phyloP scores from a whole-genome alignment of 2,888 invertebrate genomes.

The Elmis aenea region DNA sequence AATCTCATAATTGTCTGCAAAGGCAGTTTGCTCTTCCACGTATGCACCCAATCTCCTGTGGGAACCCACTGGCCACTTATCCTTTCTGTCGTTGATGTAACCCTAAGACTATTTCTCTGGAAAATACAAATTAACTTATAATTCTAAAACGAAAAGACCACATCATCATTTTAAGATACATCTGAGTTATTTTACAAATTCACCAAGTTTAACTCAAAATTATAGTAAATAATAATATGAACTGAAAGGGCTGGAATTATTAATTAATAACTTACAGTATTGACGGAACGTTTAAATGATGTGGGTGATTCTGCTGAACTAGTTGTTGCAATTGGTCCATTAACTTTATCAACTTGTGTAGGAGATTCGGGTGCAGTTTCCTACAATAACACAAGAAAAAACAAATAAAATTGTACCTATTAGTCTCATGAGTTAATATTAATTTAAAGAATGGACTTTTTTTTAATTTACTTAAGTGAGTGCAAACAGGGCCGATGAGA shows the following conservation, averaged over 20 bases:
- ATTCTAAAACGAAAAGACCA: not conserved
- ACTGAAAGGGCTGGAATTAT: too few relatives aligned
- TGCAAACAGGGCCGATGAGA: too few relatives aligned
- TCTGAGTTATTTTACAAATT: too few relatives aligned
- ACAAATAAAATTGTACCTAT: too few relatives aligned
- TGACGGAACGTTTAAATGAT: constrained; percentile 33
- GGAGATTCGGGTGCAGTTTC: constrained; percentile 2
- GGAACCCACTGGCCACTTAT: constrained; percentile 69
- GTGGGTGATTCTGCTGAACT: constrained; percentile 3
- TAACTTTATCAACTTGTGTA: constrained; percentile 4
- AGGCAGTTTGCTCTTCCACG: constrained; percentile 96
- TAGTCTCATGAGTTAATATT: too few relatives aligned
- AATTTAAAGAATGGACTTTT: too few relatives aligned
- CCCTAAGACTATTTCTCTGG: constrained; percentile 61
- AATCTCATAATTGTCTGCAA: constrained; percentile 98
- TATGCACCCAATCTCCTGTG: constrained; percentile 91
- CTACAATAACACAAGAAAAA: constrained; percentile 2
- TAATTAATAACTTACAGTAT: constrained; percentile 33
- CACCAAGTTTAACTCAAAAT: too few relatives aligned
- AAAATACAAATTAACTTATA: constrained; percentile 17
- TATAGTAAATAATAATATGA: too few relatives aligned
- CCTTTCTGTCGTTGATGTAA: constrained; percentile 44
- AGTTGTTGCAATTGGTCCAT: too few relatives aligned
- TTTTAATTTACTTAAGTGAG: too few relatives aligned
- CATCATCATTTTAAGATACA: too few relatives aligned